A percentile compares a stretch with the other conserved stretches of the same genome.
phyloP scores from a whole-genome alignment of 2,797 vertebrate species.

The Sebastiscus tertius region DNA sequence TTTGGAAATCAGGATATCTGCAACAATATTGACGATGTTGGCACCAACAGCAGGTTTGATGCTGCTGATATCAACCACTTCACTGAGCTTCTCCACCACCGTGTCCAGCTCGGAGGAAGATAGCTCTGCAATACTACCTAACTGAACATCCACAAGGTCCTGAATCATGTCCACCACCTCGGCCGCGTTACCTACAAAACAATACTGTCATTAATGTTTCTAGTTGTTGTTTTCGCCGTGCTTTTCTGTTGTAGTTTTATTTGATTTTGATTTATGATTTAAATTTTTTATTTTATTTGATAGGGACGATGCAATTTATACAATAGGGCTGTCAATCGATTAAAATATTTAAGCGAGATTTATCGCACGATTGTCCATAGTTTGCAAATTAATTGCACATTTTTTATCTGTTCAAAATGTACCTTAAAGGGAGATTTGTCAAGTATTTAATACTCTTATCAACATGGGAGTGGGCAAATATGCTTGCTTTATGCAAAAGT shows the following conservation, averaged over 20 bases:
- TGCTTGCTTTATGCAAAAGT: too few relatives aligned
- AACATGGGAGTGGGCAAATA: too few relatives aligned
- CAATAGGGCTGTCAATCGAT: too few relatives aligned
- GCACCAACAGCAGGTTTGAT: slow-evolving; percentile 71
- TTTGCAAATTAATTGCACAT: too few relatives aligned
- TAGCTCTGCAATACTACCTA: slow-evolving; percentile 52
- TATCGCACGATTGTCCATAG: too few relatives aligned
- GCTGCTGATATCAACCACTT: slow-evolving; percentile 75
- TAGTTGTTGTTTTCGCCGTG: neutral
- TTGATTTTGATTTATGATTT: too few relatives aligned
- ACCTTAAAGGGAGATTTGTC: too few relatives aligned
- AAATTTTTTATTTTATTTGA: too few relatives aligned
- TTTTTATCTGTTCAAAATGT: too few relatives aligned
- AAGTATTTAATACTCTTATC: too few relatives aligned
- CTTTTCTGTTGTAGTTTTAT: neutral
- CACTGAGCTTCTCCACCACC: slow-evolving; percentile 83
- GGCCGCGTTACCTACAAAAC: slow-evolving; percentile 82
- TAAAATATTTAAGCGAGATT: too few relatives aligned
- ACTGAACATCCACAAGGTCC: slow-evolving; percentile 73
- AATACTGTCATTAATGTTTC: neutral
- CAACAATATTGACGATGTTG: slow-evolving; percentile 78
- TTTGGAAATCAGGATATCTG: slow-evolving; percentile 78
- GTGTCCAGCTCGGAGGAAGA: slow-evolving; percentile 75
- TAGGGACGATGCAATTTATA: too few relatives aligned
- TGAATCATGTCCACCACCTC: slow-evolving; percentile 85